Conservation (phyloP, 2,888 invertebrate genomes). For the Noctua janthina region DNA sequence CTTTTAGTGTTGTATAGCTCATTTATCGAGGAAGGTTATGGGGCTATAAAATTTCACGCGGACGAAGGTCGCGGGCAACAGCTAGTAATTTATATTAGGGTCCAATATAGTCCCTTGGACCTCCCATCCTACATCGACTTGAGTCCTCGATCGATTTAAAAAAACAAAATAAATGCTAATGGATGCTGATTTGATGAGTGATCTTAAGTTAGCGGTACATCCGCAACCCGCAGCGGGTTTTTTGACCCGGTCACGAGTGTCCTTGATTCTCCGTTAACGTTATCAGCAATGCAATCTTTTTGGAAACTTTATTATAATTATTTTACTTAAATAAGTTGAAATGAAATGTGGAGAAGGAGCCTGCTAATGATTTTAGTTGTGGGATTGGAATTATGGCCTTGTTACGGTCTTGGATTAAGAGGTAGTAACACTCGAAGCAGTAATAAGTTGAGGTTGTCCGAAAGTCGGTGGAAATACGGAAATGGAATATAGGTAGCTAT, state of each 20-base stretch:
- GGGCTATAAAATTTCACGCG: too few relatives aligned
- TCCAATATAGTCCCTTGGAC: slow-evolving; percentile 11
- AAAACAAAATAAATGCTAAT: slow-evolving; percentile 69
- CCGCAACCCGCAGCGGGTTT: slow-evolving; percentile 69
- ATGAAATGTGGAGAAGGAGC: slow-evolving; percentile 27
- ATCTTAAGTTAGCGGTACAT: slow-evolving; percentile 81
- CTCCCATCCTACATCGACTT: background rate
- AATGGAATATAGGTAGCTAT: background rate
- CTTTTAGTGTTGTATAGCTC: too few relatives aligned
- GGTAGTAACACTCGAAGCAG: background rate
- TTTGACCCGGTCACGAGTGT: slow-evolving; percentile 76
- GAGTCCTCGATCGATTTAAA: slow-evolving; percentile 12
- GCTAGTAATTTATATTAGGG: background rate
- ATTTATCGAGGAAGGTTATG: too few relatives aligned
- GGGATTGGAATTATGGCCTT: background rate
- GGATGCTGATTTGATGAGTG: slow-evolving; percentile 72
- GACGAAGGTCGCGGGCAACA: too few relatives aligned
- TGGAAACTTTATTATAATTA: slow-evolving; percentile 52
- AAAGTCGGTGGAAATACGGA: background rate
- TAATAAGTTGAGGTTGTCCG: background rate
- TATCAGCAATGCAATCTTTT: slow-evolving; percentile 60
- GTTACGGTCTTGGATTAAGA: slow-evolving; percentile 13
- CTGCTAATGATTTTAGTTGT: slow-evolving; percentile 3
- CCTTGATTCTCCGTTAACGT: slow-evolving; percentile 73
- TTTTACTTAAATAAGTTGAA: slow-evolving; percentile 26